Evolutionary conservation across 2,888 invertebrate species (phyloP).

Genomic region (Cerceris ruficornis): DNA sequence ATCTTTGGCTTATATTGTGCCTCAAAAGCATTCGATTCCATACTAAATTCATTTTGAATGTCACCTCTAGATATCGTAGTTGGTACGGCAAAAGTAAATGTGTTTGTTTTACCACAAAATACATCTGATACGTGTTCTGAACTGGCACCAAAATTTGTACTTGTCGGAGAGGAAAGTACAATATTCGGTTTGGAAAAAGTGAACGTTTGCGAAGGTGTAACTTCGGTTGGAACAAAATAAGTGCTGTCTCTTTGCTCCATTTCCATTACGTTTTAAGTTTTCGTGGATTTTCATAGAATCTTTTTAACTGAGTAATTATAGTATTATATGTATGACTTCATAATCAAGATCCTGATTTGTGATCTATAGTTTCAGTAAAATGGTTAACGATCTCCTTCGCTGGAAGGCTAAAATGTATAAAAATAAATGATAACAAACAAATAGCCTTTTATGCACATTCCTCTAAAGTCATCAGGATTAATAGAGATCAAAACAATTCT

Average conservation of each 20-base stretch:
- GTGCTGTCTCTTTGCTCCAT: slow-evolving; percentile 24
- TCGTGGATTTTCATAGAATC: not conserved
- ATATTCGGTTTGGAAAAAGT: slow-evolving; percentile 67
- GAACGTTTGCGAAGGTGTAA: slow-evolving; percentile 46
- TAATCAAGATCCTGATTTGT: no score
- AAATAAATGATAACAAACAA: not conserved
- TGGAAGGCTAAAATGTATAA: no score
- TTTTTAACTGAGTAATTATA: no score
- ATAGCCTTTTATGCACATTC: not conserved
- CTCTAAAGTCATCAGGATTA: not conserved
- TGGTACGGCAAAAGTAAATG: slow-evolving; percentile 67
- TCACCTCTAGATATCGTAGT: slow-evolving; percentile 24
- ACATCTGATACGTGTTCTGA: slow-evolving; percentile 51
- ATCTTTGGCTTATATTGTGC: slow-evolving; percentile 64
- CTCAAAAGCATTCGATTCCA: not conserved
- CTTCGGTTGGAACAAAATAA: slow-evolving; percentile 10
- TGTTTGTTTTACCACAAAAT: slow-evolving; percentile 7
- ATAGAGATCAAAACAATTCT: not conserved
- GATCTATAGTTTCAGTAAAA: no score
- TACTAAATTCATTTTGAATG: not conserved
- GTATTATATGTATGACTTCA: no score
- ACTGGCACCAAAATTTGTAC: slow-evolving; percentile 34
- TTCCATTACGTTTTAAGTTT: not conserved
- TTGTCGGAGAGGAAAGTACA: slow-evolving; percentile 56
- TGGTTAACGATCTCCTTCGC: no score